Conservation (phyloP, 2,888 invertebrate genomes). For the Amphiduros pacificus region DNA sequence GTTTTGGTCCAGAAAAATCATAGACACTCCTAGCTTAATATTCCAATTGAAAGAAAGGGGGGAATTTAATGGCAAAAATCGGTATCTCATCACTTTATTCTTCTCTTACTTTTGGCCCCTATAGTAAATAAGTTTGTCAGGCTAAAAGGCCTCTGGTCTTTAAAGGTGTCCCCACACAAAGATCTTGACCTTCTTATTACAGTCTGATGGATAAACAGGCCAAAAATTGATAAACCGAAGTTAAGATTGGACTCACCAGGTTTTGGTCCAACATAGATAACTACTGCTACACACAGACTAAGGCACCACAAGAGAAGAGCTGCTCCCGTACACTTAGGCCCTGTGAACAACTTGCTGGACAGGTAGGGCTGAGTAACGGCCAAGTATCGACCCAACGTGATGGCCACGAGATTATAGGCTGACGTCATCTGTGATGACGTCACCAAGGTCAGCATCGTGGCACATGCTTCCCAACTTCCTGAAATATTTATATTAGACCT, state of each 20-base stretch:
- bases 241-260: slow-evolving; percentile 19
- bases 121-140: no score
- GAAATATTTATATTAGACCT: no score
- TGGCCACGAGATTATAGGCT: slow-evolving; percentile 34
- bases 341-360: slow-evolving; percentile 28
- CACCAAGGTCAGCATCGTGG: slow-evolving; percentile 10
- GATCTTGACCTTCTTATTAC: no score
- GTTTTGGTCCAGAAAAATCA: no score
- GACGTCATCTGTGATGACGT: slow-evolving; percentile 28
- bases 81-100: no score
- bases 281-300: slow-evolving; percentile 22
- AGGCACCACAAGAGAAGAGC: slow-evolving; percentile 29
- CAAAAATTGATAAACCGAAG: not conserved
- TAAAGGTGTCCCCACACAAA: no score
- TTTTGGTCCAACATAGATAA: slow-evolving; percentile 29
- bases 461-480: slow-evolving; percentile 34
- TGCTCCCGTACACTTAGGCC: slow-evolving; percentile 13
- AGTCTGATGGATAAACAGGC: no score
- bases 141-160: no score
- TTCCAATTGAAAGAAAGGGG: no score
- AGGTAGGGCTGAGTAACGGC: slow-evolving; percentile 29
- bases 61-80: no score
- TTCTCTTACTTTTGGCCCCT: no score
- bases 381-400: slow-evolving; percentile 33
- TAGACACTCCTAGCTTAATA: no score